These are phyloP conservation scores for Procavia capensis DNA, from an alignment of 2,113 vertebrate species.

Conservation along the genomic window DNA sequence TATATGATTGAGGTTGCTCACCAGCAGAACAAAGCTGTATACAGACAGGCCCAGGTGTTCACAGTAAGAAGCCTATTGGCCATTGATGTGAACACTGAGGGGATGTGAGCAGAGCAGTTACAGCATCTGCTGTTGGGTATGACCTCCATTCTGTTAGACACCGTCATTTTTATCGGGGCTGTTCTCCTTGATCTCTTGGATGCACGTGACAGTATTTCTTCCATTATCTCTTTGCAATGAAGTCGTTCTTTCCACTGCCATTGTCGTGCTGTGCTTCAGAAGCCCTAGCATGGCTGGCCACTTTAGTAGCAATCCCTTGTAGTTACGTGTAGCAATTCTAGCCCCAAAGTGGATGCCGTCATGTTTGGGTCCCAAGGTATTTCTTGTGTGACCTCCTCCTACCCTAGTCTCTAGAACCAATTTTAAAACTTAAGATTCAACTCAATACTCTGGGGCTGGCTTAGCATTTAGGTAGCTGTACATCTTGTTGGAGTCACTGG, in stretches of 20 bases:
- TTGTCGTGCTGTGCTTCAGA: rapidly evolving
- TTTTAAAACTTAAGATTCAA: not conserved
- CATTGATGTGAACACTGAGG: not conserved
- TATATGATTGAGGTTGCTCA: not conserved
- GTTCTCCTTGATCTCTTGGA: not conserved
- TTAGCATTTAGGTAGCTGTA: not conserved
- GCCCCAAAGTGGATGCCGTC: not conserved
- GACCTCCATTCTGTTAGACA: not conserved
- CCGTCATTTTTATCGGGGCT: not conserved
- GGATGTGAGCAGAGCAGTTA: not conserved
- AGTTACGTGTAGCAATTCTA: not conserved
- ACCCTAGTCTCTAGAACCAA: not conserved
- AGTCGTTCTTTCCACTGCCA: not conserved
- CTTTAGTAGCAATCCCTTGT: not conserved
- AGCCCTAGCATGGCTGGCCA: no score
- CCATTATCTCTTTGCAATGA: not conserved
- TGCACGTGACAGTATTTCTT: not conserved
- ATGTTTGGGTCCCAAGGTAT: not conserved
- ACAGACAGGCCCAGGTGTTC: not conserved
- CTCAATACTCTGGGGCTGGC: not conserved
- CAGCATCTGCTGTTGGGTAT: rapidly evolving
- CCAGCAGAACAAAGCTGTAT: not conserved
- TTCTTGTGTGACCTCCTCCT: not conserved
- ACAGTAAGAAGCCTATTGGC: not conserved
- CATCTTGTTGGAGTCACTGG: not conserved